A percentile compares a stretch with the other conserved stretches of the same genome.
Evolutionary conservation across 2,888 invertebrate species (phyloP).

Genomic region (Odontocolon sp.): DNA sequence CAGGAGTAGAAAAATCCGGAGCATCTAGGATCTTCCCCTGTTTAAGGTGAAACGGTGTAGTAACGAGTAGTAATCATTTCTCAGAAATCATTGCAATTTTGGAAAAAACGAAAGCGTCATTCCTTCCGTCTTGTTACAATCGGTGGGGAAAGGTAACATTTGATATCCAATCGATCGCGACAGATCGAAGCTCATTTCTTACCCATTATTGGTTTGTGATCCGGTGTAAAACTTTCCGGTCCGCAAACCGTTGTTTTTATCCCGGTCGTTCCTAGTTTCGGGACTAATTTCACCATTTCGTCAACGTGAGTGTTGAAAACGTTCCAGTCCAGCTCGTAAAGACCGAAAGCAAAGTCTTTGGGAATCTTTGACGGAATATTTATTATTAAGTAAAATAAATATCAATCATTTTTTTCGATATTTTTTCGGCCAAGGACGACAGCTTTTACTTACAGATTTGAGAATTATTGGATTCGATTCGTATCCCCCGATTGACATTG

Average conservation of each 20-base stretch:
- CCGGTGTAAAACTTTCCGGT: constrained; percentile 95
- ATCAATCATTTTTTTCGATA: background rate
- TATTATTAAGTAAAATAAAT: background rate
- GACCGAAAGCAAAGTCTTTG: constrained; percentile 89
- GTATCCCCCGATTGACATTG: constrained; percentile 93
- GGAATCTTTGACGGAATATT: constrained; percentile 84
- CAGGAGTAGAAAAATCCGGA: constrained; percentile 91
- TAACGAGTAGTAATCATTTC: constrained; percentile 28
- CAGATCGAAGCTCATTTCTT: background rate
- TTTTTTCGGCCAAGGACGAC: background rate
- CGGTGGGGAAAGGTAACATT: too few species aligned
- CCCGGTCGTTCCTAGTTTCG: constrained; percentile 88
- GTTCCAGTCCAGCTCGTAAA: constrained; percentile 94
- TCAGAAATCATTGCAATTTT: too few species aligned
- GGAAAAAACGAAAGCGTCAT: too few species aligned
- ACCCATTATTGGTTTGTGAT: constrained; percentile 94
- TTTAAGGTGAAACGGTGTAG: too few species aligned
- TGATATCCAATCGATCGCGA: too few species aligned
- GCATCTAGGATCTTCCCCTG: constrained; percentile 80
- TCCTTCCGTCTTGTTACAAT: too few species aligned
- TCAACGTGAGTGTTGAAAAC: constrained; percentile 90
- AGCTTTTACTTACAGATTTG: constrained; percentile 83
- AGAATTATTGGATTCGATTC: constrained; percentile 92
- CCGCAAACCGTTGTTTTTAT: constrained; percentile 94
- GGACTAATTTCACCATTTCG: constrained; percentile 88